These are phyloP conservation scores for Heliconius congener DNA, from an alignment of 1,140 invertebrate species.

Conservation along the genomic window DNA sequence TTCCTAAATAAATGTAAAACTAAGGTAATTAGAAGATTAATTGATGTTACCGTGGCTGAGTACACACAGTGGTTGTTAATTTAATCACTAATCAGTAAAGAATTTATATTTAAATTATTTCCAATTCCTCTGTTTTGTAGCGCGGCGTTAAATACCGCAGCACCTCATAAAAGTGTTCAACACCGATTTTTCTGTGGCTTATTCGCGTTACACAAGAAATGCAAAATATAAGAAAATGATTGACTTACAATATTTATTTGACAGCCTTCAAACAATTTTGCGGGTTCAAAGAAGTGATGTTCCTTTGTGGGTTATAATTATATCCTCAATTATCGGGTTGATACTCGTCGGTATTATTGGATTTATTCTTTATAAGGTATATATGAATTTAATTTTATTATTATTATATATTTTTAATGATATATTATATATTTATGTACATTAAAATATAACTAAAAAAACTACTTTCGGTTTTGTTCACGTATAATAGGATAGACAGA, in stretches of 20 bases:
- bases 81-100: background rate
- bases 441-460: no score
- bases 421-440: no score
- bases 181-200: no score
- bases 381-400: background rate
- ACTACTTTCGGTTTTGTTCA: no score
- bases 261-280: conserved; percentile 18
- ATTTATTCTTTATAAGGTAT: conserved; percentile 23
- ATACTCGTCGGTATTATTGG: conserved; percentile 16
- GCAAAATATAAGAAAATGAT: no score
- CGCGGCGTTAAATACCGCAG: background rate
- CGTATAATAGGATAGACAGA: background rate
- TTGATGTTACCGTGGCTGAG: no score
- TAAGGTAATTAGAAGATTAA: no score
- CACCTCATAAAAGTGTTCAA: background rate
- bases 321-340: conserved; percentile 19
- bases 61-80: no score
- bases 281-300: conserved; percentile 18
- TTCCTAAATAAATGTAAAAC: no score
- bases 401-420: no score
- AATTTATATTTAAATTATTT: background rate
- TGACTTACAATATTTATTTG: background rate
- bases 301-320: conserved; percentile 24
- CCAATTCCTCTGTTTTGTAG: background rate
- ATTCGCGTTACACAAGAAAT: no score